Conservation (phyloP, 1,140 invertebrate genomes). For the fruit fly (Drosophila melanogaster) region DNA sequence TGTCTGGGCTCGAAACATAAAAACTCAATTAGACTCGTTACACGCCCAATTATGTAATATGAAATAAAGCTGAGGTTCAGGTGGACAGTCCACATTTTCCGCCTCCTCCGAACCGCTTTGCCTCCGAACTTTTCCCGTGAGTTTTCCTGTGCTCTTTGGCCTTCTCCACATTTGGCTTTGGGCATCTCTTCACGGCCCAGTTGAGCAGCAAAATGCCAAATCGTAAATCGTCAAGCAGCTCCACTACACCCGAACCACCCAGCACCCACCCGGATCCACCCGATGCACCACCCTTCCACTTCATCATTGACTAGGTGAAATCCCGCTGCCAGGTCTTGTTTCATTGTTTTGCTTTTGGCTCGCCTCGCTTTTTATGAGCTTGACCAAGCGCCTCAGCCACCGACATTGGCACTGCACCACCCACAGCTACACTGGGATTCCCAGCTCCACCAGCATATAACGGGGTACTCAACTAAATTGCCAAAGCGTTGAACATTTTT, state of each 20-base stretch:
- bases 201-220: slow-evolving; percentile 80
- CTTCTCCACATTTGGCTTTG: slow-evolving; percentile 19
- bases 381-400: slow-evolving; percentile 11
- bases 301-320: slow-evolving; percentile 63
- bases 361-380: slow-evolving; percentile 73
- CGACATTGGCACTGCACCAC: slow-evolving; percentile 5
- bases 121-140: not conserved
- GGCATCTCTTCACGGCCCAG: slow-evolving; percentile 67
- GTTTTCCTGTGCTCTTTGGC: slow-evolving; percentile 7
- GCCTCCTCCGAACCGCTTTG: not conserved
- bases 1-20: slow-evolving; percentile 70
- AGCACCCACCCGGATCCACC: not conserved
- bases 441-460: slow-evolving; percentile 69
- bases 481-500: slow-evolving; percentile 84
- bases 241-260: slow-evolving; percentile 8
- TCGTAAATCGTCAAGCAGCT: slow-evolving; percentile 72
- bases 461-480: slow-evolving; percentile 81
- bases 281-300: not conserved
- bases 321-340: slow-evolving; percentile 43
- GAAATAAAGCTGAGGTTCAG: slow-evolving; percentile 66
- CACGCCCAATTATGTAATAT: slow-evolving; percentile 84
- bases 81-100: slow-evolving; percentile 9
- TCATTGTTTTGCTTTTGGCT: slow-evolving; percentile 71
- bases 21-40: slow-evolving; percentile 85
- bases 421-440: not conserved